Evolutionary conservation across 2,888 invertebrate species (phyloP), one percentile per base, ranked within the genome.

Genomic region (Phania funesta): DNA sequence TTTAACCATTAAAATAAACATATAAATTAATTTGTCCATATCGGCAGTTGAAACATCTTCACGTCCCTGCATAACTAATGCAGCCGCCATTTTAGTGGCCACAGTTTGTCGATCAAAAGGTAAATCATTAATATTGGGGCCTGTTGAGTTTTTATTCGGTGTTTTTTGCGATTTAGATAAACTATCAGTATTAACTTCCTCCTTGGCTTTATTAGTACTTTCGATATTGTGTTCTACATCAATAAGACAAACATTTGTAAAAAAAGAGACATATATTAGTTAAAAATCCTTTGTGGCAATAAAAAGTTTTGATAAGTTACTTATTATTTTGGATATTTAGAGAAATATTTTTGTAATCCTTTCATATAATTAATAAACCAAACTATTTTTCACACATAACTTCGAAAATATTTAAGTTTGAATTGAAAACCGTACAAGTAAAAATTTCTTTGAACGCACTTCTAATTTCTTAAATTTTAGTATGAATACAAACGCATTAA

Each of bases 1-100:
- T 88, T 94, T 93, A 0, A 93, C 93, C 93, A 94, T 93, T 56
- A 94, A 93, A 52, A 95, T 94, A 54, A 96, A 96, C 13, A 96
- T 94, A 86, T 96, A 95, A 32, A 96, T 94, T 0, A 97, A 92
- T 83, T 94, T 94, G 86, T 96, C 95, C 81, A 97, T 91, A 87
- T 97, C 96, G 64, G 93, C 94, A 67, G 95, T 94, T 4, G 95
- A 94, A 6, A 97, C 95, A 90, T 96, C 95, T 0, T 95, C 95
- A 89, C 95, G 94, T 54, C 96, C 96, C 90, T 96, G 95, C 18
- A 94, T 93, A 9, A 96, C 92, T 46, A 97, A 91, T 1, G 95
- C 95, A 29, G 94, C 94, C 0, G 97, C 96, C 90, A 97, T 94
- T 89, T 96, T 96, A 85, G 94, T 93, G 1, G 96, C 96, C 84